Conservation (phyloP, 2,888 invertebrate species). For the Allolobophora icterica region DNA sequence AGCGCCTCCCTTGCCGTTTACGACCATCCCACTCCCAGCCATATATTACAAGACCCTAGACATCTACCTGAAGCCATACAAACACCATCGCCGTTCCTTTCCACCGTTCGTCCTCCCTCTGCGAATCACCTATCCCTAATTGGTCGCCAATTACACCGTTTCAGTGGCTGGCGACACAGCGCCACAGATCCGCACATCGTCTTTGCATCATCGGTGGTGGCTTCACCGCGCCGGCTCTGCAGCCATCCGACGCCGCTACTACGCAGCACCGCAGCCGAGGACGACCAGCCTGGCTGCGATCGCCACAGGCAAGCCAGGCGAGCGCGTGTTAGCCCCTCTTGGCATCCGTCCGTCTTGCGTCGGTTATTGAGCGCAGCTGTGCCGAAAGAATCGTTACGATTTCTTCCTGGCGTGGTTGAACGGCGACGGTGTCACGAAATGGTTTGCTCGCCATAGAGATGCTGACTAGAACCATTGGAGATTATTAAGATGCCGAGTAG, state of each 20-base stretch:
- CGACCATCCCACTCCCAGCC: no score
- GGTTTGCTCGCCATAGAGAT: background rate
- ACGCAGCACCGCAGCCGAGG: background rate
- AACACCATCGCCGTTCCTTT: background rate
- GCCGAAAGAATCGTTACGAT: conserved; percentile 17
- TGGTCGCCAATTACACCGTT: conserved; percentile 6
- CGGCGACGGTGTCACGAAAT: background rate
- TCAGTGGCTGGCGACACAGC: conserved; percentile 17
- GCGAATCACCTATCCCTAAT: conserved; percentile 10
- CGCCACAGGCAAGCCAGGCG: background rate
- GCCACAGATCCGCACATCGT: background rate
- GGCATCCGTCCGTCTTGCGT: conserved; percentile 4
- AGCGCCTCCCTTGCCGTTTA: no score
- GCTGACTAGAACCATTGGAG: background rate
- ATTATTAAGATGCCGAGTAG: background rate
- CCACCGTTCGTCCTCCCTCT: background rate
- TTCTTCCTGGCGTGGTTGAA: background rate
- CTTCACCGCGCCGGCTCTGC: no score
- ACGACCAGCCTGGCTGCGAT: no score
- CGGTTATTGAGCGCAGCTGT: background rate
- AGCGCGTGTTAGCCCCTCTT: conserved; percentile 5
- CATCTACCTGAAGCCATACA: background rate
- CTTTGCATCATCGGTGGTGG: background rate
- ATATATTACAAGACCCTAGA: background rate
- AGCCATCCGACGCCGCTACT: no score